These are phyloP conservation scores for Hemithea aestivaria DNA, from an alignment of 2,888 invertebrate species.

Conservation along the genomic window DNA sequence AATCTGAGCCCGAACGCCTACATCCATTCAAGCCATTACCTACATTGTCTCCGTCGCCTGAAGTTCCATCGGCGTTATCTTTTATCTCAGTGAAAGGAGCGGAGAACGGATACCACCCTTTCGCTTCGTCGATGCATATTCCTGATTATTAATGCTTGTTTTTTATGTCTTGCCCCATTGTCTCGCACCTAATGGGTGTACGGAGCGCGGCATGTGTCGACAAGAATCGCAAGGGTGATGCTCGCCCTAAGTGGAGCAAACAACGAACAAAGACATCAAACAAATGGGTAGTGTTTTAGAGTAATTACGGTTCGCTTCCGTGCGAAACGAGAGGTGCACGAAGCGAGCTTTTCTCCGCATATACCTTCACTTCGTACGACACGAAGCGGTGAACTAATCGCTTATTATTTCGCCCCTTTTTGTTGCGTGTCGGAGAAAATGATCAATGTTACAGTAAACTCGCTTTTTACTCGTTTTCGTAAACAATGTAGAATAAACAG, in stretches of 20 bases:
- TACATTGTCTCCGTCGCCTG: slow-evolving; percentile 54
- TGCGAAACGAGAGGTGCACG: slow-evolving; percentile 71
- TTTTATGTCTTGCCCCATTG: slow-evolving; percentile 72
- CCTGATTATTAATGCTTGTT: slow-evolving; percentile 76
- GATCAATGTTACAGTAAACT: slow-evolving; percentile 51
- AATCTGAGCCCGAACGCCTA: slow-evolving; percentile 30
- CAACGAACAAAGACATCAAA: slow-evolving; percentile 79
- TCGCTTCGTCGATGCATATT: slow-evolving; percentile 67
- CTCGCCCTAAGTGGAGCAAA: slow-evolving; percentile 75
- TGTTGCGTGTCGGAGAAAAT: slow-evolving; percentile 55
- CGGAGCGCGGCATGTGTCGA: slow-evolving; percentile 69
- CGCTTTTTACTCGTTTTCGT: slow-evolving; percentile 44
- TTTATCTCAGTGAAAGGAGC: slow-evolving; percentile 51
- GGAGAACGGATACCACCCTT: slow-evolving; percentile 41
- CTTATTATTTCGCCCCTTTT: slow-evolving; percentile 57
- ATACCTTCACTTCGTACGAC: slow-evolving; percentile 39
- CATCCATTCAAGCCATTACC: slow-evolving; percentile 47
- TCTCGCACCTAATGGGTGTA: slow-evolving; percentile 66
- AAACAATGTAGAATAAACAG: slow-evolving; percentile 43
- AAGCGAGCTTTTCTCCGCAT: slow-evolving; percentile 49
- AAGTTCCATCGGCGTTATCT: slow-evolving; percentile 60
- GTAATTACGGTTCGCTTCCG: slow-evolving; percentile 76
- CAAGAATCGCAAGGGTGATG: slow-evolving; percentile 70
- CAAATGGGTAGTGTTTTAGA: slow-evolving; percentile 79
- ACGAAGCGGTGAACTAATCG: slow-evolving; percentile 51